These are phyloP conservation scores for Phocoena phocoena DNA, from an alignment of 2,113 vertebrate genomes.

Conservation along the genomic window DNA sequence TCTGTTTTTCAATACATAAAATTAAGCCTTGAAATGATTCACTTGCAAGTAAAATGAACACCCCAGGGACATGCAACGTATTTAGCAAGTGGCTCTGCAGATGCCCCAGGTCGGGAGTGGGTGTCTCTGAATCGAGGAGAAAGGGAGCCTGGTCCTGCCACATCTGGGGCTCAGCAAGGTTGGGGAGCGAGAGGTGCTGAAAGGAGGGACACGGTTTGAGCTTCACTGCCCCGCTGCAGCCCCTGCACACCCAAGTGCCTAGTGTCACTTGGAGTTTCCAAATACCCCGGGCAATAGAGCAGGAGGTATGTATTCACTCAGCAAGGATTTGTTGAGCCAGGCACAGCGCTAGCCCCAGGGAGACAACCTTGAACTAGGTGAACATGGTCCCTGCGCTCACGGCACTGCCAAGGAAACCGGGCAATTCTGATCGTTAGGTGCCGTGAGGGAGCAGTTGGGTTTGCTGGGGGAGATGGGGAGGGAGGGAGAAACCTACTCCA, in stretches of 20 bases:
- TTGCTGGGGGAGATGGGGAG: neutral
- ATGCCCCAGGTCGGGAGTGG: neutral
- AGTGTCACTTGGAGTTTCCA: neutral
- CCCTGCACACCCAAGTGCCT: no score
- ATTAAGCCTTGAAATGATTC: constrained; percentile 36
- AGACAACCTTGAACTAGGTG: neutral
- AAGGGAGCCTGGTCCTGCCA: neutral
- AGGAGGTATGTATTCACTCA: accelerated
- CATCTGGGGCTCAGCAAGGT: neutral
- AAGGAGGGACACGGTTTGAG: accelerated
- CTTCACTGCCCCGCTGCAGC: neutral
- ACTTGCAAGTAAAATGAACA: constrained; percentile 36
- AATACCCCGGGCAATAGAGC: neutral
- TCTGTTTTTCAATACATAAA: constrained; percentile 51
- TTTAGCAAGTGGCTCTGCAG: neutral
- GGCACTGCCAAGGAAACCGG: neutral
- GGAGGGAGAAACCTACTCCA: neutral
- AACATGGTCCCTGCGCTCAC: neutral
- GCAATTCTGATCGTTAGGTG: neutral
- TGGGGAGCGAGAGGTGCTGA: neutral
- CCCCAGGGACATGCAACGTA: neutral
- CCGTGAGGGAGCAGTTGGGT: neutral
- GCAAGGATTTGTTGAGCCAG: neutral
- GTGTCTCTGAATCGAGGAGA: neutral
- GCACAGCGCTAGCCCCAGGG: neutral